Conservation (phyloP, 2,888 invertebrate genomes). For the Cremastinae sp. region DNA sequence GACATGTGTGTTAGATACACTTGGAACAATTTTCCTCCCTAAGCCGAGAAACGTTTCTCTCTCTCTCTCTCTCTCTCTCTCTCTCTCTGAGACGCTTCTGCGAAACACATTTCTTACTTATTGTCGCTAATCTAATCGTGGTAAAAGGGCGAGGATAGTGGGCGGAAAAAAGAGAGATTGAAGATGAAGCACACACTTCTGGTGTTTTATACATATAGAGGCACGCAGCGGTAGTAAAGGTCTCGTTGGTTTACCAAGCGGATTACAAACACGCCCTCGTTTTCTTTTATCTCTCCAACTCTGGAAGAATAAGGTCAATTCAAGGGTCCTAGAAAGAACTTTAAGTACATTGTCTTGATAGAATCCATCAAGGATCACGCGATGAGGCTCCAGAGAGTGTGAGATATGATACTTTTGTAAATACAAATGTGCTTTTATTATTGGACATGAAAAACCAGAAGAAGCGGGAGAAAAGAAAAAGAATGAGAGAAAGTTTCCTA, state of each 20-base stretch:
- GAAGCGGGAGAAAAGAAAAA: too few species aligned
- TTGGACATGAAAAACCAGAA: too few species aligned
- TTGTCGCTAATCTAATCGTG: slow-evolving; percentile 42
- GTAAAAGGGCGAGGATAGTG: slow-evolving; percentile 28
- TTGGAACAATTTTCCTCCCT: not conserved
- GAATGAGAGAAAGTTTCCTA: too few species aligned
- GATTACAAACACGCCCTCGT: slow-evolving; percentile 18
- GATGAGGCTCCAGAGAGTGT: too few species aligned
- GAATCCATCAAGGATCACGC: too few species aligned
- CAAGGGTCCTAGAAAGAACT: not conserved
- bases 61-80: too few species aligned
- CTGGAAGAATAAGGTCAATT: not conserved
- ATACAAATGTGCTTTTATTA: too few species aligned
- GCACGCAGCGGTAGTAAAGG: not conserved
- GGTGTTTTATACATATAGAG: too few species aligned
- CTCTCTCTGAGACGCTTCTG: too few species aligned
- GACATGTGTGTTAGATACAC: not conserved
- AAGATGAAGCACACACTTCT: not conserved
- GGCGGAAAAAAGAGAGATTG: not conserved
- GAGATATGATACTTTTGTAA: too few species aligned
- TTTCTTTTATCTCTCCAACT: not conserved
- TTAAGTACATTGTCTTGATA: not conserved
- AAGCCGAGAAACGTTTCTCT: not conserved
- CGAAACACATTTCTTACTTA: slow-evolving; percentile 9
- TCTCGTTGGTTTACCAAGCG: slow-evolving; percentile 18